Conservation (phyloP, 2,888 invertebrate species). For the Synanthedon vespiformis region DNA sequence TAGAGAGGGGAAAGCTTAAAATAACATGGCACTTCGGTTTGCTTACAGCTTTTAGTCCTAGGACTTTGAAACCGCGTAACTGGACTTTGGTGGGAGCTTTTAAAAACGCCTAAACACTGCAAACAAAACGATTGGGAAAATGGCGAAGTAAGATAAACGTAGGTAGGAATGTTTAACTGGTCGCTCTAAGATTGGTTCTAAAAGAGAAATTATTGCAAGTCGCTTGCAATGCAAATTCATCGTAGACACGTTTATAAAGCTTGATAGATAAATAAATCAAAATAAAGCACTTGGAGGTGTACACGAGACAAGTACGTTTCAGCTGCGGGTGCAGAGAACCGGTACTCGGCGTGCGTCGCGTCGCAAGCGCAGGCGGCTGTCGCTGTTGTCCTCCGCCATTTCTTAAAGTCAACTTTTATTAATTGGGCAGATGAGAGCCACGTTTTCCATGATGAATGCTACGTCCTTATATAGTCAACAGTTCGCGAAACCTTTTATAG, state of each 20-base stretch:
- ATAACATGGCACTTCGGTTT: too few species aligned
- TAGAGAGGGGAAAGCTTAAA: too few species aligned
- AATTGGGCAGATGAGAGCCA: constrained; percentile 70
- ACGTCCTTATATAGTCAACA: constrained; percentile 56
- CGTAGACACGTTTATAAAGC: background rate
- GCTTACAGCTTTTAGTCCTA: too few species aligned
- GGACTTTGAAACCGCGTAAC: too few species aligned
- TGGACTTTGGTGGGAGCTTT: too few species aligned
- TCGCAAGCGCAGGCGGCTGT: constrained; percentile 35
- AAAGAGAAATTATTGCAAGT: too few species aligned
- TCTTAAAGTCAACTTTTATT: constrained; percentile 67
- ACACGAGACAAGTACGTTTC: constrained; percentile 35
- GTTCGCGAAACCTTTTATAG: constrained; percentile 70
- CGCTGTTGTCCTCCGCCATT: constrained; percentile 51
- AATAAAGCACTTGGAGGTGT: constrained; percentile 55
- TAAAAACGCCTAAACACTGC: too few species aligned
- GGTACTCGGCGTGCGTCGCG: constrained; percentile 25
- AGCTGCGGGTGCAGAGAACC: constrained; percentile 59
- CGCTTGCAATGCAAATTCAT: too few species aligned
- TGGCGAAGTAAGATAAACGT: too few species aligned
- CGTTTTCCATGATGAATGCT: constrained; percentile 64
- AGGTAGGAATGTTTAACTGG: too few species aligned
- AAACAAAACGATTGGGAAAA: too few species aligned
- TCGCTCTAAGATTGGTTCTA: too few species aligned
- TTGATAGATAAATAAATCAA: constrained; percentile 47